These are phyloP conservation scores for Drosophila subpulchrella DNA, from an alignment of 1,140 invertebrate genomes.

Conservation along the genomic window DNA sequence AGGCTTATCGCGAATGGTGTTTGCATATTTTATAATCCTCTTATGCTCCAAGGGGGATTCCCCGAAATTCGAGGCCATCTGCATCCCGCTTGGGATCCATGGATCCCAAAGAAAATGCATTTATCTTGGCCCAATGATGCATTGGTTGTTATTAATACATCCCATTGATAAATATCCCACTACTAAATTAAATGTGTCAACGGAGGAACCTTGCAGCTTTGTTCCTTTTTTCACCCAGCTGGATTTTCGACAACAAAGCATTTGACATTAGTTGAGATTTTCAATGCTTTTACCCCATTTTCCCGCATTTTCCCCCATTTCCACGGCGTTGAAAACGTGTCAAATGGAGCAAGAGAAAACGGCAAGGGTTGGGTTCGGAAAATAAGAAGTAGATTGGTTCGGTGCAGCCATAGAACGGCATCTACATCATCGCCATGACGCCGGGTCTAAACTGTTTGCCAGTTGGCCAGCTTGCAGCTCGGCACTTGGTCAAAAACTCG, in stretches of 20 bases:
- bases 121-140: slow-evolving; percentile 30
- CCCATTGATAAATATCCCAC: slow-evolving; percentile 64
- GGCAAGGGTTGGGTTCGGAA: background rate
- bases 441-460: slow-evolving; percentile 38
- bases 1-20: slow-evolving; percentile 3
- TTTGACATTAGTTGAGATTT: slow-evolving; percentile 78
- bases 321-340: slow-evolving; percentile 55
- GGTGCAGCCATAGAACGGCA: slow-evolving; percentile 56
- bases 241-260: slow-evolving; percentile 65
- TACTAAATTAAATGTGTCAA: slow-evolving; percentile 71
- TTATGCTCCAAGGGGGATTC: slow-evolving; percentile 1
- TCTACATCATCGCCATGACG: slow-evolving; percentile 53
- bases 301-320: background rate
- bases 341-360: slow-evolving; percentile 29
- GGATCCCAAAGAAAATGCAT: slow-evolving; percentile 42
- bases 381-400: slow-evolving; percentile 35
- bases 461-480: slow-evolving; percentile 34
- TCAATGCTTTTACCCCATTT: slow-evolving; percentile 48
- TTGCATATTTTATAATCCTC: slow-evolving; percentile 25
- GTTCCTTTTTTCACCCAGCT: background rate
- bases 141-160: slow-evolving; percentile 53
- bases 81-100: slow-evolving; percentile 9
- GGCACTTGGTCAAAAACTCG: slow-evolving; percentile 44
- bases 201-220: slow-evolving; percentile 12
- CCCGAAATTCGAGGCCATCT: slow-evolving; percentile 4